Conservation (phyloP, 2,888 invertebrate genomes). For the Drosophila borealis region DNA sequence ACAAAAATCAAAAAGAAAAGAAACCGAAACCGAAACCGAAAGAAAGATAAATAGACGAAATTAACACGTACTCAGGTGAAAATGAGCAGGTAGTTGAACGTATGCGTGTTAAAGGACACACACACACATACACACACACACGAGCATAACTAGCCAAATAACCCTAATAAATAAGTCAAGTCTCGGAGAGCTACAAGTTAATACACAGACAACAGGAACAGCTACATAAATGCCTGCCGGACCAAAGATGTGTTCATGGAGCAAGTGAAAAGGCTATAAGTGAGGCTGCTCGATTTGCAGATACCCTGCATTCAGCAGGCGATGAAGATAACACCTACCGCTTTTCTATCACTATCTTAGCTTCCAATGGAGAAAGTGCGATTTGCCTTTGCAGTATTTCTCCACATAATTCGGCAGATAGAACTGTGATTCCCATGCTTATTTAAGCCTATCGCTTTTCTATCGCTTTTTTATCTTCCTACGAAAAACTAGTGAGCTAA, state of each 20-base stretch:
- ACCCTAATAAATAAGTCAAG: slow-evolving; percentile 79
- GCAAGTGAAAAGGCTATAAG: neutral
- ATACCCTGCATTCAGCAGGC: neutral
- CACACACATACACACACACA: slow-evolving; percentile 9
- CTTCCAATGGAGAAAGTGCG: too few relatives aligned
- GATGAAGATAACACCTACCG: too few relatives aligned
- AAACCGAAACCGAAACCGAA: slow-evolving; percentile 30
- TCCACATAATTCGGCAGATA: too few relatives aligned
- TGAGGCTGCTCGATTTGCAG: neutral
- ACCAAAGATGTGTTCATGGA: slow-evolving; percentile 58
- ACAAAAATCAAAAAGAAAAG: slow-evolving; percentile 21
- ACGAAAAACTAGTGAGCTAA: too few relatives aligned
- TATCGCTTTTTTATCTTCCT: too few relatives aligned
- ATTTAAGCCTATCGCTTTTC: too few relatives aligned
- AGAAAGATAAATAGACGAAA: slow-evolving; percentile 72
- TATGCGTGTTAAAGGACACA: slow-evolving; percentile 51
- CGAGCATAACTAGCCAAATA: slow-evolving; percentile 56
- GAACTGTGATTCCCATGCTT: too few relatives aligned
- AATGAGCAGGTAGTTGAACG: slow-evolving; percentile 69
- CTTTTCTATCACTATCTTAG: too few relatives aligned
- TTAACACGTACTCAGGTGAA: slow-evolving; percentile 78
- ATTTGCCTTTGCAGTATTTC: too few relatives aligned
- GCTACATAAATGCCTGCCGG: slow-evolving; percentile 22
- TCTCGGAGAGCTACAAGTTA: slow-evolving; percentile 53
- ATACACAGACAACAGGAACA: slow-evolving; percentile 21